Evolutionary conservation across 1,140 invertebrate genomes (phyloP).

Genomic region (Harlomillsia oculata): DNA sequence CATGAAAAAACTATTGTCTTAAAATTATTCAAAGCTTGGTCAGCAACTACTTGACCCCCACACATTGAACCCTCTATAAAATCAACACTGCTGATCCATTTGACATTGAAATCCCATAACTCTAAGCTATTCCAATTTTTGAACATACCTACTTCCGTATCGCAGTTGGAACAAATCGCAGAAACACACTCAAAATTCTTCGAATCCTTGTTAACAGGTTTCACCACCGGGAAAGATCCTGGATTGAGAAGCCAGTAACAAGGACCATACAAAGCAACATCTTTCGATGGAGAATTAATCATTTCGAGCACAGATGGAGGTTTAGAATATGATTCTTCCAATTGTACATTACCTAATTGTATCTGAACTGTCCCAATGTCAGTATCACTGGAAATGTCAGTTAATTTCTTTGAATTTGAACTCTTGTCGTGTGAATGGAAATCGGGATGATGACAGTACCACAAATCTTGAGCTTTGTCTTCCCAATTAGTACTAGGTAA

Average conservation of each 20-base stretch:
- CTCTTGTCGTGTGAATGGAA: not conserved
- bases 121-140: constrained; percentile 8
- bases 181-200: not conserved
- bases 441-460: constrained; percentile 34
- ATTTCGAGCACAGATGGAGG: constrained; percentile 10
- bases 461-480: constrained; percentile 32
- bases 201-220: not conserved
- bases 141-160: constrained; percentile 21
- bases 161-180: constrained; percentile 19
- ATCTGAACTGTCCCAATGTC: not conserved
- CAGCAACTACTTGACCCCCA: not conserved
- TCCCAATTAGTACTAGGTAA: constrained; percentile 32
- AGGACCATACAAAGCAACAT: constrained; percentile 24
- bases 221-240: not conserved
- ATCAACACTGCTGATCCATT: not conserved
- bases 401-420: not conserved
- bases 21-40: constrained; percentile 14
- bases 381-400: not conserved
- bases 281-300: constrained; percentile 9
- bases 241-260: constrained; percentile 30
- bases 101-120: constrained; percentile 27
- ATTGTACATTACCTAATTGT: not conserved
- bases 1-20: constrained; percentile 22
- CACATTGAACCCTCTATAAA: not conserved
- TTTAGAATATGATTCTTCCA: not conserved